Conservation (phyloP, 2,888 invertebrate species). For the Papilio gigon region DNA sequence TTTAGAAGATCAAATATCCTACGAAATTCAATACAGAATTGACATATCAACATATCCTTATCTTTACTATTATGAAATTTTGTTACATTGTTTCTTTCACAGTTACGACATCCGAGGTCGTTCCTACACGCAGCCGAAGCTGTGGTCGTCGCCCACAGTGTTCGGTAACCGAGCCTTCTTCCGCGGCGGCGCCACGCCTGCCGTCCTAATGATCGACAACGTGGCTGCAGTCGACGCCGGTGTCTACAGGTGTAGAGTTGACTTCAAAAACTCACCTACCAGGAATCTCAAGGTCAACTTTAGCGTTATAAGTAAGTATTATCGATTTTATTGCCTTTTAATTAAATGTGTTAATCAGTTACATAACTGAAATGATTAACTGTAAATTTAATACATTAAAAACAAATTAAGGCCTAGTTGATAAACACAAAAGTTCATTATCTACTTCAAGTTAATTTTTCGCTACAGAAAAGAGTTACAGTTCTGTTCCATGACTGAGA, state of each 20-base stretch:
- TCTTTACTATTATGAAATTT: too few relatives aligned
- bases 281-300: slow-evolving; percentile 94
- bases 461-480: background rate
- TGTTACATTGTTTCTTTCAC: slow-evolving; percentile 43
- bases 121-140: slow-evolving; percentile 87
- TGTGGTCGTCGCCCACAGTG: slow-evolving; percentile 90
- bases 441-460: background rate
- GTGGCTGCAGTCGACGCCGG: slow-evolving; percentile 91
- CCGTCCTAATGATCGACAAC: slow-evolving; percentile 89
- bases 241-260: slow-evolving; percentile 93
- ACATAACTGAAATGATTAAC: too few relatives aligned
- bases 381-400: too few relatives aligned
- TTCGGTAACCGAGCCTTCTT: slow-evolving; percentile 91
- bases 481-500: background rate
- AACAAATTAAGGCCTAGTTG: too few relatives aligned
- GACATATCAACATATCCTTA: too few relatives aligned
- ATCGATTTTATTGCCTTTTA: background rate
- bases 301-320: slow-evolving; percentile 93
- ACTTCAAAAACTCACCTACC: slow-evolving; percentile 94
- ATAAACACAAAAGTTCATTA: background rate
- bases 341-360: background rate
- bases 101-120: slow-evolving; percentile 91
- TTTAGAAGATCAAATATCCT: too few relatives aligned
- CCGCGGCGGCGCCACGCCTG: slow-evolving; percentile 87
- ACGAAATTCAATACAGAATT: too few relatives aligned